Evolutionary conservation across 2,888 invertebrate genomes (phyloP), one percentile per base, ranked within the genome.

Genomic region (Prosapia bicincta): DNA sequence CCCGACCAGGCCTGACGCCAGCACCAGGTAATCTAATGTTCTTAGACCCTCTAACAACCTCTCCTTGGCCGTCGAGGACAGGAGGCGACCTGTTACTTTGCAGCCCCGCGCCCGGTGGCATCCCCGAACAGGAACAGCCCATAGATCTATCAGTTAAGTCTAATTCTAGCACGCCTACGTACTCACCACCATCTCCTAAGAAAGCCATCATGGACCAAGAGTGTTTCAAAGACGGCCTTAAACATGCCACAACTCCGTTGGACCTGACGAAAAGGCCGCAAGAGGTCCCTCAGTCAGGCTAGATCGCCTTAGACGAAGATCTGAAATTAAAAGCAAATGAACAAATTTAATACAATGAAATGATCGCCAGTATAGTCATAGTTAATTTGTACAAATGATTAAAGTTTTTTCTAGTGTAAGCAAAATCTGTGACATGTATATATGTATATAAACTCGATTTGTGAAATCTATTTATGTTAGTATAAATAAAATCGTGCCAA

Each of bases 51-150:
- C 66, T 76, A 75, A 69, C 75, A 72, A 69, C 78, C 72, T 24
- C 75, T 71, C 70, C 75, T 43, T 76, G 72, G 79, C 77, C 78
- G 54, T 70, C 71, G 76, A 75, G 77, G 74, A 67, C 75, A 69
- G 85, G 86, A 9, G 85, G 85, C 20, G 85, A 85, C 78, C 80
- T 85, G 6, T 79, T 85, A 0, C 81, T 86, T 38, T 85, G 84
- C 69, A 86, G 85, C 72, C 86, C 86, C 0, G 85, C 85, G 70
- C 83, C 84, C 0, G 85, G 84, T 54, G 84, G 85, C 24, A 80
- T 85, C 0, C 85, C 85, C 23, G 85, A 86, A 66, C 88, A 88
- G 80, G 87, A 88, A 67, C 84, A 86, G 70, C 86, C 86, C 23
- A 86, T 86, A 74, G 86, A 86, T 79, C 82, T 86, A n/a, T 86